Percentiles rank a stretch among this genome's conserved stretches.
These are phyloP conservation scores for Megaceryle torquata DNA, from an alignment of 2,113 vertebrate species.

Conservation along the genomic window DNA sequence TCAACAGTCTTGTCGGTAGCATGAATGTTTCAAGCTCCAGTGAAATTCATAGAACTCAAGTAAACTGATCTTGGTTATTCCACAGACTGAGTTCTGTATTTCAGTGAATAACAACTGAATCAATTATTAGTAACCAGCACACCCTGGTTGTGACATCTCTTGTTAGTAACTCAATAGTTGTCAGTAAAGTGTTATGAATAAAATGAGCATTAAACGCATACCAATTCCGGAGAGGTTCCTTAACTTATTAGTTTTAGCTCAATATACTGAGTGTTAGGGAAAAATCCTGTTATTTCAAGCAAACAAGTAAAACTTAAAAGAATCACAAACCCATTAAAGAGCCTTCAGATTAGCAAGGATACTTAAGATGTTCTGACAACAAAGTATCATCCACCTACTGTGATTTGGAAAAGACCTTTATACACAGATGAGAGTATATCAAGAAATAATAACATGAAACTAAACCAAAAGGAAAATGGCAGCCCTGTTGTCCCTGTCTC, in stretches of 20 bases:
- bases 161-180: neutral
- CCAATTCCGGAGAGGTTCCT: neutral
- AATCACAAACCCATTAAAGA: neutral
- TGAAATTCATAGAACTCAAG: neutral
- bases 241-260: neutral
- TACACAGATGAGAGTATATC: accelerated
- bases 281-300: neutral
- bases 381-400: neutral
- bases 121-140: neutral
- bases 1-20: neutral
- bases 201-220: neutral
- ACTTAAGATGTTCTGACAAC: neutral
- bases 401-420: neutral
- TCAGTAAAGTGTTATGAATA: neutral
- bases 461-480: neutral
- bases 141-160: neutral
- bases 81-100: neutral
- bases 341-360: neutral
- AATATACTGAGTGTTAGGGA: neutral
- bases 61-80: neutral
- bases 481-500: neutral
- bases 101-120: neutral
- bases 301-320: neutral
- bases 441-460: neutral
- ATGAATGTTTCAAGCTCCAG: neutral